A percentile compares a stretch with the other conserved stretches of the same genome.
These are phyloP conservation scores for Eumerus sabulonum DNA, from an alignment of 2,888 invertebrate species.

Conservation along the genomic window DNA sequence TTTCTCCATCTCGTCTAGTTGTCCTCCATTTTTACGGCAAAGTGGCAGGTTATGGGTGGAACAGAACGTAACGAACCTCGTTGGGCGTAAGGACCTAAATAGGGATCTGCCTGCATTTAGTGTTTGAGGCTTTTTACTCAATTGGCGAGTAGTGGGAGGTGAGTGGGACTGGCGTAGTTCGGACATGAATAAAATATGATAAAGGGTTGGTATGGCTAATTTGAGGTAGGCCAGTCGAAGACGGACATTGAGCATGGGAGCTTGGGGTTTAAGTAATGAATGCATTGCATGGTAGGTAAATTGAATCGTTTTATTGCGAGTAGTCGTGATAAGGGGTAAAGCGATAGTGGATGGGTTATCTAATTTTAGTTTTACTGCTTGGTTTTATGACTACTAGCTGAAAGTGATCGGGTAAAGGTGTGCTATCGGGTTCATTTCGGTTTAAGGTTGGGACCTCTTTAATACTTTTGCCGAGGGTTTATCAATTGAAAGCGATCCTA, in stretches of 20 bases:
- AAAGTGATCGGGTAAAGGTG: too few species aligned
- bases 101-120: slow-evolving; percentile 12
- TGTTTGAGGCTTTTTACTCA: neutral
- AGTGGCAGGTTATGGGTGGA: slow-evolving; percentile 30
- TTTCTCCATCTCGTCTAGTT: too few species aligned
- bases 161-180: too few species aligned
- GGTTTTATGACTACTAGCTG: too few species aligned
- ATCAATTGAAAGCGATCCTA: too few species aligned
- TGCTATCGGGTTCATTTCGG: too few species aligned
- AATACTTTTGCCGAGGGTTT: too few species aligned
- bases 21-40: slow-evolving; percentile 34
- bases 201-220: slow-evolving; percentile 31
- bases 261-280: slow-evolving; percentile 26
- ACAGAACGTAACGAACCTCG: neutral
- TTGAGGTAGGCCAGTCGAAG: slow-evolving; percentile 15
- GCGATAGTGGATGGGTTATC: too few species aligned
- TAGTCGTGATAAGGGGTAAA: too few species aligned
- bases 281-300: slow-evolving; percentile 27
- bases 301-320: slow-evolving; percentile 38
- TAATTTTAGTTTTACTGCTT: too few species aligned
- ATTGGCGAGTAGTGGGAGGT: too few species aligned
- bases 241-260: slow-evolving; percentile 1
- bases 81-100: slow-evolving; percentile 1
- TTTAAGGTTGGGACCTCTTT: too few species aligned
- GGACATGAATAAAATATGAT: slow-evolving; percentile 54